Percentiles rank a stretch among this genome's conserved stretches.
phyloP scores from a whole-genome alignment of 2,888 invertebrate genomes.

The Cyaniris semiargus region DNA sequence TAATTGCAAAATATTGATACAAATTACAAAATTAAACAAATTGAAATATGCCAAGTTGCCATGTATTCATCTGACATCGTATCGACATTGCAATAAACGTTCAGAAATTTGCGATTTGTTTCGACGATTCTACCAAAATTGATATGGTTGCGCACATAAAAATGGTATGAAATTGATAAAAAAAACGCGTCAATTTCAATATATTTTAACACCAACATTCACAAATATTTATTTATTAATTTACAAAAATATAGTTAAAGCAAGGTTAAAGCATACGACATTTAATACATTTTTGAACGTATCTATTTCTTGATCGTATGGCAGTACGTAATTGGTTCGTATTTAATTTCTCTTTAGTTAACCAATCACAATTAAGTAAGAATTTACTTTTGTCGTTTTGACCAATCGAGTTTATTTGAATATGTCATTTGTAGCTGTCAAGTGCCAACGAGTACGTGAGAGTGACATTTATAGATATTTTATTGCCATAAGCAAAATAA shows the following conservation, averaged over 20 bases:
- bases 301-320: neutral
- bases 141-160: neutral
- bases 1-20: constrained; percentile 60
- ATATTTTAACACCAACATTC: too few relatives aligned
- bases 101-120: constrained; percentile 47
- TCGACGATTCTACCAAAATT: neutral
- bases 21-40: constrained; percentile 44
- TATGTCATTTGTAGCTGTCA: neutral
- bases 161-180: too few relatives aligned
- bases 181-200: too few relatives aligned
- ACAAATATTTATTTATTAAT: neutral
- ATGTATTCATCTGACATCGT: constrained; percentile 58
- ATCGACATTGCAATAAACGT: constrained; percentile 63
- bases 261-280: neutral
- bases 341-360: neutral
- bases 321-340: neutral
- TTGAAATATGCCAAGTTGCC: constrained; percentile 53
- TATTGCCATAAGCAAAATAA: constrained; percentile 10
- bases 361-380: neutral
- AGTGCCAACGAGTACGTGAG: neutral
- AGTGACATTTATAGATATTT: neutral
- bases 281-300: neutral
- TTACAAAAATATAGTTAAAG: neutral
- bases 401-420: neutral
- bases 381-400: neutral